Conservation (phyloP, 2,888 invertebrate genomes). For the Cylindroiulus punctatus region DNA sequence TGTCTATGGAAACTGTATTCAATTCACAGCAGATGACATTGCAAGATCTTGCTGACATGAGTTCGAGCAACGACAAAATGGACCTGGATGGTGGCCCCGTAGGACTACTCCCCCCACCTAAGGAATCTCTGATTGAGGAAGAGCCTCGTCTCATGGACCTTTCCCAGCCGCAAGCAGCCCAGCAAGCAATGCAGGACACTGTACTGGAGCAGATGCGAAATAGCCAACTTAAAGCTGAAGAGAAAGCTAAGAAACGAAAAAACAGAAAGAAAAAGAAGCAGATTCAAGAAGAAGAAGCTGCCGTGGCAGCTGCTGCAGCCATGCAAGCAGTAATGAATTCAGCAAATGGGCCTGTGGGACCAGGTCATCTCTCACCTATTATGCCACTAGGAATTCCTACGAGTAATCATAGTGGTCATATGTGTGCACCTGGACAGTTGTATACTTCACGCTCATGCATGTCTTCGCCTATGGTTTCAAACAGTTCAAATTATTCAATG, state of each 20-base stretch:
- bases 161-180: constrained; percentile 50
- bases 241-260: constrained; percentile 51
- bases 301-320: constrained; percentile 37
- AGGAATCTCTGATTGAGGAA: constrained; percentile 54
- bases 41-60: constrained; percentile 57
- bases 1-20: constrained; percentile 54
- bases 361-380: neutral
- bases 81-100: constrained; percentile 51
- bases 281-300: constrained; percentile 42
- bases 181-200: constrained; percentile 37
- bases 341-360: constrained; percentile 13
- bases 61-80: constrained; percentile 56
- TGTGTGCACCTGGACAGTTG: constrained; percentile 37
- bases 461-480: constrained; percentile 28
- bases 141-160: constrained; percentile 55
- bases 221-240: neutral
- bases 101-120: constrained; percentile 47
- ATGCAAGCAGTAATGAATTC: constrained; percentile 30
- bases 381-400: constrained; percentile 49
- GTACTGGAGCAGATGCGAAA: constrained; percentile 21
- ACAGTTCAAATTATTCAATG: constrained; percentile 30
- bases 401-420: constrained; percentile 40
- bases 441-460: constrained; percentile 20
- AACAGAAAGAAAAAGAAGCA: constrained; percentile 48
- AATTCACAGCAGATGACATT: constrained; percentile 57